A percentile compares a stretch with the other conserved stretches of the same genome.
These are phyloP conservation scores for Hyaena hyaena DNA, from an alignment of 2,113 vertebrate genomes.

Conservation along the genomic window DNA sequence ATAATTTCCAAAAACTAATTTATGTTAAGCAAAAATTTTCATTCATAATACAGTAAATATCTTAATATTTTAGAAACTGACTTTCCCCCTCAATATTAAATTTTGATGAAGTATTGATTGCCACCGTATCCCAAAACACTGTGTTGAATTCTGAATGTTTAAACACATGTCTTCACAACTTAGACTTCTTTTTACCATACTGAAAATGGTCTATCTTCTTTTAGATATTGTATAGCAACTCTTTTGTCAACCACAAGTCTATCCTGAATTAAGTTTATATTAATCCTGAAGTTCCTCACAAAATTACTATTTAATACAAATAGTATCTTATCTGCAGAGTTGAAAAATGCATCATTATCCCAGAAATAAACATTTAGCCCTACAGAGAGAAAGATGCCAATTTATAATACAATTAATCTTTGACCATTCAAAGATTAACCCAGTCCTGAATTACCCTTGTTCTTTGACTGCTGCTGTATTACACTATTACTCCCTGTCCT, in stretches of 20 bases:
- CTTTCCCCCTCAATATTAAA: slow-evolving; percentile 1
- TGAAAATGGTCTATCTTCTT: not conserved
- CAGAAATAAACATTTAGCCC: not conserved
- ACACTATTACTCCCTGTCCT: not conserved
- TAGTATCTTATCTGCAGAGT: not conserved
- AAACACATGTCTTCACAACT: not conserved
- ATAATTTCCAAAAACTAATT: slow-evolving; percentile 41
- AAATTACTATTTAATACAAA: slow-evolving; percentile 24
- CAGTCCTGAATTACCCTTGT: not conserved
- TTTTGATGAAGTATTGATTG: slow-evolving; percentile 30
- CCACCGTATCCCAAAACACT: not conserved
- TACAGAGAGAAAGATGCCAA: not conserved
- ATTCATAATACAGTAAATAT: not conserved
- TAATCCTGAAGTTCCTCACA: not conserved
- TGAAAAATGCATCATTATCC: not conserved
- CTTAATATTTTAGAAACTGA: slow-evolving; percentile 35
- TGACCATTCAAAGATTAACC: not conserved
- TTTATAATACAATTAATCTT: not conserved
- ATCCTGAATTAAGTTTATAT: not conserved
- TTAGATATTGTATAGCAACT: not conserved
- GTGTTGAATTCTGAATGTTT: not conserved
- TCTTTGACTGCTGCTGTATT: not conserved
- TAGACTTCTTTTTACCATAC: slow-evolving; percentile 17
- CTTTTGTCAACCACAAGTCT: slow-evolving; percentile 2
- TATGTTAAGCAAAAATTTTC: not conserved